Base-by-base conservation (phyloP, 2,113 vertebrate genomes). In the Cyanistes caeruleus region DNA sequence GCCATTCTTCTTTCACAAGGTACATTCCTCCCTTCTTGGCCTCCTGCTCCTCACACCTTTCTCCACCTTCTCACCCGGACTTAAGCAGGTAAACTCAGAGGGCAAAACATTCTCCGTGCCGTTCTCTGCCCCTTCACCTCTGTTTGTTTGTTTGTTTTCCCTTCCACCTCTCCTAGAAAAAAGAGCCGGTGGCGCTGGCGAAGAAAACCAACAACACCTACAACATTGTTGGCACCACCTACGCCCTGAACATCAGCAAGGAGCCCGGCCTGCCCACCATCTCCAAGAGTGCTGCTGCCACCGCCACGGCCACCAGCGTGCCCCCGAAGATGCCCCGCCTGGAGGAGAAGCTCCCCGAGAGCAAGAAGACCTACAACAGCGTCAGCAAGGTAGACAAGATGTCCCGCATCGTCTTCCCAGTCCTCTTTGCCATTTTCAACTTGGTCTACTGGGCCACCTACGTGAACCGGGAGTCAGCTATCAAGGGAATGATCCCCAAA, bases 311-410 rank as follows among this genome's bases (percentile, higher is more conserved):
- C 5, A 91, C 97, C 70, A 94, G 95, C 37, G 35, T 98, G 4
- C 96, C 98, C 0, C 96, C 97, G 31, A 99, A 98, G 97, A 87
- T 98, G 58, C 98, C 98, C 76, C 99, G 97, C 39, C 91, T 99
- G 95, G 99, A 99, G 39, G 99, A 99, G 80, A 99, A 98, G 79
- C 98, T 99, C 39, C 97, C 98, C 39, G 99, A 99, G 84, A 98
- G 98, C 94, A 99, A 98, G 96, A 99, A 99, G 97, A 99, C 99
- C 39, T 99, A 99, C 98, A 99, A 99, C 97, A 99, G 99, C 2
- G 99, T 99, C 98, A 99, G 99, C 98, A 99, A 99, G 98, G 99
- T 99, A 97, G 99, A 99, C 98, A 99, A 99, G 98, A 99, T 99
- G 95, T 99, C 99, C 5, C 99, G 99, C 97, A 99, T 99, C 80